These are phyloP conservation scores for Polyommatus icarus DNA, from an alignment of 2,888 invertebrate species.

Conservation along the genomic window DNA sequence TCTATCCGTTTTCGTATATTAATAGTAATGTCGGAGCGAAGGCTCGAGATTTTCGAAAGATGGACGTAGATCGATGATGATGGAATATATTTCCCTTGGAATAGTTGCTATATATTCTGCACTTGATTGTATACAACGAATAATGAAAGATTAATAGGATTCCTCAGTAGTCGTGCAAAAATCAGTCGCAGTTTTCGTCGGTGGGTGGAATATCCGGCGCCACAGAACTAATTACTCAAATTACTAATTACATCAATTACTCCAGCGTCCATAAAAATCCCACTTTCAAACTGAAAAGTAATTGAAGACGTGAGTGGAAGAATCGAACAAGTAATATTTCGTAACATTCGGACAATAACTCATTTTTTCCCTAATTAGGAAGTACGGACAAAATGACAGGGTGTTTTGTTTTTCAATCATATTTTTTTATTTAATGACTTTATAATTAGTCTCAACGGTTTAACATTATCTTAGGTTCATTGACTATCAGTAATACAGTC, in stretches of 20 bases:
- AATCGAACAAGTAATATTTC: too few relatives aligned
- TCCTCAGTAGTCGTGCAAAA: background rate
- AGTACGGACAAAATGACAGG: too few relatives aligned
- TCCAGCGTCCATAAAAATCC: background rate
- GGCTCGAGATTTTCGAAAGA: background rate
- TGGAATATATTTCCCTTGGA: background rate
- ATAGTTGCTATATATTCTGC: background rate
- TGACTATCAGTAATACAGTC: too few relatives aligned
- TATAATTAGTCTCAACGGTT: too few relatives aligned
- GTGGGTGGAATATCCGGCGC: conserved; percentile 2
- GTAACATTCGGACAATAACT: too few relatives aligned
- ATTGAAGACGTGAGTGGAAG: too few relatives aligned
- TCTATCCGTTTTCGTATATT: conserved; percentile 39
- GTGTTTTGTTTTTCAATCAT: too few relatives aligned
- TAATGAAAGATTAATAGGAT: background rate
- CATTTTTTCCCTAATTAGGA: too few relatives aligned
- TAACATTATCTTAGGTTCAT: too few relatives aligned
- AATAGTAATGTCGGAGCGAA: background rate
- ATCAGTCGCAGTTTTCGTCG: background rate
- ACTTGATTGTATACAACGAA: background rate
- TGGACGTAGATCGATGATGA: conserved; percentile 1
- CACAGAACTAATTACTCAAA: background rate
- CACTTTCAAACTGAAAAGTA: background rate
- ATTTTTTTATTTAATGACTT: too few relatives aligned
- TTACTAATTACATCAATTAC: too few relatives aligned